These are phyloP conservation scores for Psittacula echo DNA, from an alignment of 2,797 vertebrate species.

Conservation along the genomic window DNA sequence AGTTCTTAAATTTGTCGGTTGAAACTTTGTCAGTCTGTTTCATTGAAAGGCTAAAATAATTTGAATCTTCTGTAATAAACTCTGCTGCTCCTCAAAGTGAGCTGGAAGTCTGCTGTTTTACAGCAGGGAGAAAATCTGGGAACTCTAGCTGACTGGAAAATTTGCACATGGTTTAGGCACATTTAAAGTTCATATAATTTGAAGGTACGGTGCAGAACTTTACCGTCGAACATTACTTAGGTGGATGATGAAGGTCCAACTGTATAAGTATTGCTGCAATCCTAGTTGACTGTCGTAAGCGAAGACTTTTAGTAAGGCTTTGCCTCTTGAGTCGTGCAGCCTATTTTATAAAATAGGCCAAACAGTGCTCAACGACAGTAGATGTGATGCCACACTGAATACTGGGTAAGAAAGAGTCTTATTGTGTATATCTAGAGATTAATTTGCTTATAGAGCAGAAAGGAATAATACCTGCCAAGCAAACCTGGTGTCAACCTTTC, in stretches of 20 bases:
- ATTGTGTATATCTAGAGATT: not conserved
- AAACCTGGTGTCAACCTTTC: not conserved
- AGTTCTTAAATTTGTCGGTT: not conserved
- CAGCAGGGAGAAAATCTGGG: not conserved
- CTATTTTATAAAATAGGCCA: not conserved
- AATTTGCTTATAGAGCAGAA: not conserved
- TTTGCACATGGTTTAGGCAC: not conserved
- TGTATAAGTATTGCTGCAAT: not conserved
- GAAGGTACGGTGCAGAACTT: not conserved
- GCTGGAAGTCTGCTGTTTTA: not conserved
- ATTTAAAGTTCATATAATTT: not conserved
- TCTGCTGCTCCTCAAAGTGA: not conserved
- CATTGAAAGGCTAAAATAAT: not conserved
- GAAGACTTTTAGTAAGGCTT: not conserved
- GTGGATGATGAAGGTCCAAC: not conserved
- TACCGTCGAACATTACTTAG: fast-evolving
- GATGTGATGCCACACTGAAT: not conserved
- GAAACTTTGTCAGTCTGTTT: not conserved
- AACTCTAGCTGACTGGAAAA: not conserved
- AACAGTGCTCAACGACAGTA: not conserved
- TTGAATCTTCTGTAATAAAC: not conserved
- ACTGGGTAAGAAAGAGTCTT: not conserved
- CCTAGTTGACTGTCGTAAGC: not conserved
- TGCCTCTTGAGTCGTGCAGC: not conserved
- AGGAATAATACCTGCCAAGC: not conserved